Evolutionary conservation across 2,113 vertebrate species (phyloP).

Genomic region (Lagenorhynchus albirostris): DNA sequence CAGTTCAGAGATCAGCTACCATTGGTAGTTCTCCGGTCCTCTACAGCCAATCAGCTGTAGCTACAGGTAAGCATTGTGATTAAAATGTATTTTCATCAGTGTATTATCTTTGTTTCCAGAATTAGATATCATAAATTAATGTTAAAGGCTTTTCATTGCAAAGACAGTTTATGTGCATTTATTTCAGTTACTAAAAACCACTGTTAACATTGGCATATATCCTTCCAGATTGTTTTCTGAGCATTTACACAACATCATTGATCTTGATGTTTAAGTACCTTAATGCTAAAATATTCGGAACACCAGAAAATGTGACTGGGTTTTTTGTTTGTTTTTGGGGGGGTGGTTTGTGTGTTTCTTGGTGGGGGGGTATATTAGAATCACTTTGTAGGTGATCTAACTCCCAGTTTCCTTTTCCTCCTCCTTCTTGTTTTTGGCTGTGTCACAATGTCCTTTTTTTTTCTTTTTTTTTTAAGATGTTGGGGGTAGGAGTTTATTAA

Average conservation of each 20-base stretch:
- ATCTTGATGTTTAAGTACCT: not conserved
- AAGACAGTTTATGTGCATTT: not conserved
- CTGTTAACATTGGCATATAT: not conserved
- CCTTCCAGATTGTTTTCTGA: not conserved
- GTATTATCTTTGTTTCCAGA: not conserved
- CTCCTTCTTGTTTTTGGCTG: not conserved
- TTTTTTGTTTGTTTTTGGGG: not conserved
- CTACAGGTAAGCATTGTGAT: slow-evolving; percentile 80
- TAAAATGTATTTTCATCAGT: not conserved
- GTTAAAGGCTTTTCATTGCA: not conserved
- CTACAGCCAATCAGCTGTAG: slow-evolving; percentile 88
- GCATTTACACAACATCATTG: not conserved
- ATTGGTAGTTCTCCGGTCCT: slow-evolving; percentile 95
- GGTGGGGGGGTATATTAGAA: not conserved
- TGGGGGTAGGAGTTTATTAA: no score
- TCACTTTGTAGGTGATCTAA: not conserved
- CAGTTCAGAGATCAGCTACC: slow-evolving; percentile 87
- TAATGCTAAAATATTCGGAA: not conserved
- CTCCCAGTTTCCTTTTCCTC: not conserved
- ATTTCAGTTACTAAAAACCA: not conserved
- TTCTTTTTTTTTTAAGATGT: not conserved
- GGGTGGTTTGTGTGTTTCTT: not conserved
- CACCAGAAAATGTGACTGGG: not conserved
- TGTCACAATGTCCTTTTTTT: not conserved
- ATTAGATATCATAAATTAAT: not conserved